A percentile compares a stretch with the other conserved stretches of the same genome.
Conservation (phyloP, 2,797 vertebrate genomes). For the Silurus aristotelis region DNA sequence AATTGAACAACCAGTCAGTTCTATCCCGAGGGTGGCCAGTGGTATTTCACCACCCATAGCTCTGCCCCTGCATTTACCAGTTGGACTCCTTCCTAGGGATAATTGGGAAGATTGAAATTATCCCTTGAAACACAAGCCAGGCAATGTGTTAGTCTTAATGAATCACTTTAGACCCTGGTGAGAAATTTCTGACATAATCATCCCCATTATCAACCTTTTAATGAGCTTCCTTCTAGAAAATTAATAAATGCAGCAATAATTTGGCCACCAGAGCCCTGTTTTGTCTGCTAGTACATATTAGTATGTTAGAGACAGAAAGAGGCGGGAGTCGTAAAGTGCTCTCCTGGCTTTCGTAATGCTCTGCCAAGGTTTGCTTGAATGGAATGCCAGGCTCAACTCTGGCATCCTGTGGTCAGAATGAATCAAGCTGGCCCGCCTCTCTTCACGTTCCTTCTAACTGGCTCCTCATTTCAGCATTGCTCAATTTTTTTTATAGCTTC, state of each 20-base stretch:
- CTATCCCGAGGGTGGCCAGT: background rate
- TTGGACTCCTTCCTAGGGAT: conserved; percentile 34
- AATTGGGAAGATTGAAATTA: conserved; percentile 50
- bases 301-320: conserved; percentile 32
- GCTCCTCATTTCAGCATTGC: conserved; percentile 22
- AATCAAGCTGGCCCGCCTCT: conserved; percentile 31
- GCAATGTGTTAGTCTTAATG: conserved; percentile 62
- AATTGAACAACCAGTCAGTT: background rate
- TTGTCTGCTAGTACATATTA: conserved; percentile 27
- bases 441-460: conserved; percentile 39
- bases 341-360: background rate
- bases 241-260: conserved; percentile 77
- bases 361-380: conserved; percentile 17
- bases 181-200: conserved; percentile 72
- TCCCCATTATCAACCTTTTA: conserved; percentile 77
- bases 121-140: conserved; percentile 40
- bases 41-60: background rate
- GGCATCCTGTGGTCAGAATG: conserved; percentile 42
- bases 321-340: conserved; percentile 31
- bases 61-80: conserved; percentile 10
- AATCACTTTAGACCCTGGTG: conserved; percentile 63
- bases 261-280: conserved; percentile 72
- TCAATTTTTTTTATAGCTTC: conserved; percentile 51
- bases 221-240: conserved; percentile 72
- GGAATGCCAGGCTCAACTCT: conserved; percentile 37